Conservation (phyloP, 2,113 vertebrate species). For the Corythaixoides concolor region DNA sequence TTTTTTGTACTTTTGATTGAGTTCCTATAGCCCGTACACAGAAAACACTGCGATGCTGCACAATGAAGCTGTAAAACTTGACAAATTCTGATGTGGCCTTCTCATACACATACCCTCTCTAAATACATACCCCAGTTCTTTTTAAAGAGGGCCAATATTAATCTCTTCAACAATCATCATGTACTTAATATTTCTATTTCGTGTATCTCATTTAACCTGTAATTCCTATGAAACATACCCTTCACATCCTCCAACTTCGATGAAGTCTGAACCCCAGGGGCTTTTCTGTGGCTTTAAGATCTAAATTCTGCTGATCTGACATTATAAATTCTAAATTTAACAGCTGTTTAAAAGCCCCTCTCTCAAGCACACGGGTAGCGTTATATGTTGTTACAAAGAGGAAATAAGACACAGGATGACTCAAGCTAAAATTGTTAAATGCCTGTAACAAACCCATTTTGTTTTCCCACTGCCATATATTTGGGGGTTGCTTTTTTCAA, state of each 20-base stretch:
- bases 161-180: neutral
- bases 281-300: neutral
- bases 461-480: neutral
- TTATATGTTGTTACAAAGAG: neutral
- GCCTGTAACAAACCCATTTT: neutral
- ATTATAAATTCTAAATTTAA: neutral
- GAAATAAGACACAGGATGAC: neutral
- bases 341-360: neutral
- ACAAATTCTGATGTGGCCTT: neutral
- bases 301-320: neutral
- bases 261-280: neutral
- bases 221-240: neutral
- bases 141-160: neutral
- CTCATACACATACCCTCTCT: neutral
- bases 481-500: neutral
- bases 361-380: neutral
- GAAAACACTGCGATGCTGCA: neutral
- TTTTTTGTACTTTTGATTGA: neutral
- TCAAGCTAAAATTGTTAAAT: neutral
- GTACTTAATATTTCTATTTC: neutral
- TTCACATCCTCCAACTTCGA: neutral
- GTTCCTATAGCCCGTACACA: neutral
- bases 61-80: no score
- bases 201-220: neutral
- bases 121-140: neutral